Base-by-base conservation (phyloP, 2,113 vertebrate genomes). In the Podarcis cretensis region DNA sequence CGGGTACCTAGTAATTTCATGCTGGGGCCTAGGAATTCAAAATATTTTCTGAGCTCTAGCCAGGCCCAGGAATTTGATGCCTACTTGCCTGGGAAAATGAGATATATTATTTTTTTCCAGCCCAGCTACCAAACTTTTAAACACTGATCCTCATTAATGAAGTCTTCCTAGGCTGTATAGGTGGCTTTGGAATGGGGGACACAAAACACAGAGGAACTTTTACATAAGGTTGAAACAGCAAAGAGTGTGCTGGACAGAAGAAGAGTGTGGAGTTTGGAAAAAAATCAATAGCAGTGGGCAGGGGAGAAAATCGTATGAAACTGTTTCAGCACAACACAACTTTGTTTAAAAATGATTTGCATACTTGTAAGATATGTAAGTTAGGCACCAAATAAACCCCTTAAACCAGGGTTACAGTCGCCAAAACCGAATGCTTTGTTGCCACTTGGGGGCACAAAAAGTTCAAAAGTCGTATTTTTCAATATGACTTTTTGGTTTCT, bases 1-100 rank as follows among this genome's bases (percentile, higher is more conserved):
- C 4, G 21, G 65, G 63, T 54, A 87, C 65, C 76, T 87, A 80
- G 65, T 69, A 87, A 87, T 69, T 87, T 87, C 77, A 87, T 80
- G 76, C 65, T 57, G 75, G 43, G 35, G 20, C 40, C 9, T 8
- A 32, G 12, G 76, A 86, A 79, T 79, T 79, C 75, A 86, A 86
- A 86, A 69, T 86, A 86, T 77, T 86, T 86, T 85, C 48, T 27
- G 9, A 48, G 43, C 2, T 69, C 65, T 23, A 48, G 4, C 30
- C 21, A 80, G 69, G 40, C n/a, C 65, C 27, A 23, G 59, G 63
- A 30, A 87, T 54, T 80, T 68, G n/a, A 80, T 48, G 40, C 40
- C 63, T 86, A 54, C 20, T 86, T 87, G 75, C 65, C 65, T 57
- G 43, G 21, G 65, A 87, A 87, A 35, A 37, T 4, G 59, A 77